Conservation (phyloP, 2,797 vertebrate genomes). For the Loris lydekkerianus region DNA sequence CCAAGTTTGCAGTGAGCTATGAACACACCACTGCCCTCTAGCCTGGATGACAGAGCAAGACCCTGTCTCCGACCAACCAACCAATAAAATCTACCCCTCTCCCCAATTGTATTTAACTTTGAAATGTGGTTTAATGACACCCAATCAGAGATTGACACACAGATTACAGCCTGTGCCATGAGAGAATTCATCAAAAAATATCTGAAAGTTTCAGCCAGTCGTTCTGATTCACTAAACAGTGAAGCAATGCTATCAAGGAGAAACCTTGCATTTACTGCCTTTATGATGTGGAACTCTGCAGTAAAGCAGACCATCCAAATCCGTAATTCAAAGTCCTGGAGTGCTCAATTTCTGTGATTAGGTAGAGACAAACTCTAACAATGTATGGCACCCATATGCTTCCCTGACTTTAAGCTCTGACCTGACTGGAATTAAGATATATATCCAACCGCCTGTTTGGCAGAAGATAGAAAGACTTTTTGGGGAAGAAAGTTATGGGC, state of each 20-base stretch:
- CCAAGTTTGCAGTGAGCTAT: not conserved
- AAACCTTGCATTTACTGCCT: not conserved
- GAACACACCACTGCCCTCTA: not conserved
- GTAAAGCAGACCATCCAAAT: slow-evolving; percentile 15
- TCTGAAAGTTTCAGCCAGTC: slow-evolving; percentile 8
- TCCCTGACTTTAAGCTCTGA: not conserved
- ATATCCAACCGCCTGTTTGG: not conserved
- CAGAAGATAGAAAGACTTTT: slow-evolving; percentile 39
- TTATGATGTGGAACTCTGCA: slow-evolving; percentile 21
- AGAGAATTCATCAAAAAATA: slow-evolving; percentile 48
- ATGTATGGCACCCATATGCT: slow-evolving; percentile 51
- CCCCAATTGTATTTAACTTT: slow-evolving; percentile 4
- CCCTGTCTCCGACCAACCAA: not conserved
- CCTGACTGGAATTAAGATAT: slow-evolving; percentile 25
- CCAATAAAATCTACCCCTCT: not conserved
- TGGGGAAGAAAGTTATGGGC: slow-evolving; percentile 25
- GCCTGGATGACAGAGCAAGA: not conserved
- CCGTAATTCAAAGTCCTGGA: slow-evolving; percentile 5
- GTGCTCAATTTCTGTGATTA: slow-evolving; percentile 16
- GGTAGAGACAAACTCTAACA: slow-evolving; percentile 19
- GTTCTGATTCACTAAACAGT: slow-evolving; percentile 11
- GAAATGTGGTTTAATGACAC: not conserved
- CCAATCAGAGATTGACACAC: not conserved
- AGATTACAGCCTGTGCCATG: not conserved
- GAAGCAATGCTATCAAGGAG: not conserved